Percentiles rank a stretch among this genome's conserved stretches.
Evolutionary conservation across 2,113 vertebrate species (phyloP).

Genomic region (Alosa alosa): DNA sequence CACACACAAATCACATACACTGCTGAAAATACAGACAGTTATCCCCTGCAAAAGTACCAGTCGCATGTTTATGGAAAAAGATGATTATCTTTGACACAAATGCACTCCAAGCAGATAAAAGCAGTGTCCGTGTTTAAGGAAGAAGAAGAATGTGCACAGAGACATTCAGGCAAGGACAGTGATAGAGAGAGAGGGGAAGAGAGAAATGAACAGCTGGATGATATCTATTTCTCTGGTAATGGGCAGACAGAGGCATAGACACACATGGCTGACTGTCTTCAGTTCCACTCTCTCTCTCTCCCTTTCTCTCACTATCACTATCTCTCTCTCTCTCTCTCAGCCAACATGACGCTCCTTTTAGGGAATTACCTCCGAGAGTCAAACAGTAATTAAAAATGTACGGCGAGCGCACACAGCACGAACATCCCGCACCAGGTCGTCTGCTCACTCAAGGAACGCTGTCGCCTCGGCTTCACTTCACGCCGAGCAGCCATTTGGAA

Average conservation of each 20-base stretch:
- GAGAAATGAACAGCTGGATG: conserved; percentile 60
- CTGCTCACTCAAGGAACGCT: not conserved
- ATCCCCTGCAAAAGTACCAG: not conserved
- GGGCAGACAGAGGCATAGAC: conserved; percentile 42
- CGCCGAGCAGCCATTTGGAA: conserved; percentile 15
- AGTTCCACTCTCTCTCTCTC: conserved; percentile 26
- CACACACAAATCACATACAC: conserved; percentile 1
- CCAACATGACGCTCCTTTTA: conserved; percentile 35
- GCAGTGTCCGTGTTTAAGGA: not conserved
- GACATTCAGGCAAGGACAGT: not conserved
- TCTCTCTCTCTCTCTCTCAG: conserved; percentile 22
- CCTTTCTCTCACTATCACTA: not conserved
- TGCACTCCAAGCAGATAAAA: not conserved
- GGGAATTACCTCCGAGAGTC: conserved; percentile 37
- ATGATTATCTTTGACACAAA: not conserved
- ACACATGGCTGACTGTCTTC: conserved; percentile 33
- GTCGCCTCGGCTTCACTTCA: not conserved
- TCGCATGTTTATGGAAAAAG: conserved; percentile 3
- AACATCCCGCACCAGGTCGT: not conserved
- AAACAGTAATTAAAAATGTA: conserved; percentile 44
- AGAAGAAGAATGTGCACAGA: not conserved
- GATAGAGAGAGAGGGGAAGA: not conserved
- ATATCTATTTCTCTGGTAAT: conserved; percentile 58
- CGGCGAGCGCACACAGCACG: conserved; percentile 19
- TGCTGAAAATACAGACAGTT: conserved; percentile 17